phyloP scores from a whole-genome alignment of 2,113 vertebrate species.

The Chamaea fasciata region DNA sequence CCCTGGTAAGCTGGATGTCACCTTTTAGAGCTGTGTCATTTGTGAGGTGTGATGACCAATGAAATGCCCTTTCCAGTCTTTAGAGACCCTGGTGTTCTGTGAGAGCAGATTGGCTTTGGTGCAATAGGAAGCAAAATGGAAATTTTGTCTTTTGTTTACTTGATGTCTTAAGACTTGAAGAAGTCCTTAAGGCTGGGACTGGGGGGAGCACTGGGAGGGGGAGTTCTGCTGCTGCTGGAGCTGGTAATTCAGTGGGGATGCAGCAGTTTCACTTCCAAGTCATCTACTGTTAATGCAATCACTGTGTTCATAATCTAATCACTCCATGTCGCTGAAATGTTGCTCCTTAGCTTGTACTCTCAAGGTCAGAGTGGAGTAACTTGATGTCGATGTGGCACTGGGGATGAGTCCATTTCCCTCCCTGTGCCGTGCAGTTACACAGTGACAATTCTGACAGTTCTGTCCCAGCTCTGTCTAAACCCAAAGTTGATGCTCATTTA shows the following conservation, averaged over 20 bases:
- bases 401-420: neutral
- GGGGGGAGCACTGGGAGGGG: neutral
- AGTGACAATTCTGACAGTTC: neutral
- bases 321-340: neutral
- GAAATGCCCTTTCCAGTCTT: neutral
- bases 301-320: neutral
- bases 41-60: neutral
- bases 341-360: neutral
- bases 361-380: neutral
- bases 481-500: neutral
- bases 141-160: neutral
- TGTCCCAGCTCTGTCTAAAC: neutral
- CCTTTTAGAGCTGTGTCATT: neutral
- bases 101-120: neutral
- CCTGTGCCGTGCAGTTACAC: neutral
- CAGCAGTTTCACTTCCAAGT: constrained; percentile 1
- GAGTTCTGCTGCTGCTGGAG: neutral
- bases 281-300: neutral
- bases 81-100: neutral
- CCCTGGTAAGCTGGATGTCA: neutral
- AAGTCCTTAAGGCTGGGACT: neutral
- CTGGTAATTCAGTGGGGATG: neutral
- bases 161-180: neutral
- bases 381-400: neutral
- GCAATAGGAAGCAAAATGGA: neutral